A percentile compares a stretch with the other conserved stretches of the same genome.
Conservation (phyloP, 2,113 vertebrate species). For the Arizona elegans region DNA sequence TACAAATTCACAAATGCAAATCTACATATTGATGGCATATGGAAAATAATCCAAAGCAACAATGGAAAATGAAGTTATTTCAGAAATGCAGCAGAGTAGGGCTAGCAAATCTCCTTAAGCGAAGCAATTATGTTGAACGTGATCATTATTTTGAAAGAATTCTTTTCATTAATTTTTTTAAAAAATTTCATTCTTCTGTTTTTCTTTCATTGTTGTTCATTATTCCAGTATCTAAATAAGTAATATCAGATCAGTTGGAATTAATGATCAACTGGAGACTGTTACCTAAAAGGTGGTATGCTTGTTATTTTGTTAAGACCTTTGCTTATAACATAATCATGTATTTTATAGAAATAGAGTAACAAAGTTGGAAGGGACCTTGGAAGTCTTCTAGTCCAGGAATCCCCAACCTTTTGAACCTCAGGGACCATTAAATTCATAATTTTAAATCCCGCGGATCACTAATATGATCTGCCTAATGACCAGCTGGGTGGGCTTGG, state of each 20-base stretch:
- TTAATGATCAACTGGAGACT: background rate
- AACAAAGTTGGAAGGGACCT: too few relatives aligned
- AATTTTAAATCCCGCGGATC: too few relatives aligned
- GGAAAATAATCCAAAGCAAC: background rate
- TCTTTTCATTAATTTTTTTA: background rate
- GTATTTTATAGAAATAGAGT: too few relatives aligned
- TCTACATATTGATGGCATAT: background rate
- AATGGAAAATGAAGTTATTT: background rate
- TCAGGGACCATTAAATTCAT: too few relatives aligned
- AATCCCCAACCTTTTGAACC: too few relatives aligned
- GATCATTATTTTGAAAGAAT: background rate
- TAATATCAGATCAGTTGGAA: background rate
- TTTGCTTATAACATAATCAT: background rate
- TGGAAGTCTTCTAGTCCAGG: too few relatives aligned
- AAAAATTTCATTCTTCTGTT: background rate
- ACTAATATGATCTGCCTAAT: too few relatives aligned
- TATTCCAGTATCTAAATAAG: background rate
- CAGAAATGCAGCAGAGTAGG: too few relatives aligned
- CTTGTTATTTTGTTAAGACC: background rate
- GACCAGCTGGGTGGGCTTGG: too few relatives aligned
- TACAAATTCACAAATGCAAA: background rate
- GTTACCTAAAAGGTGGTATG: background rate
- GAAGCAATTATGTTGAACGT: background rate
- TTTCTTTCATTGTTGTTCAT: background rate
- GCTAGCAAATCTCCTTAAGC: background rate